Percentiles rank a stretch among this genome's conserved stretches.
These are phyloP conservation scores for Gopherus evgoodei DNA, from an alignment of 2,113 vertebrate species.

Conservation along the genomic window DNA sequence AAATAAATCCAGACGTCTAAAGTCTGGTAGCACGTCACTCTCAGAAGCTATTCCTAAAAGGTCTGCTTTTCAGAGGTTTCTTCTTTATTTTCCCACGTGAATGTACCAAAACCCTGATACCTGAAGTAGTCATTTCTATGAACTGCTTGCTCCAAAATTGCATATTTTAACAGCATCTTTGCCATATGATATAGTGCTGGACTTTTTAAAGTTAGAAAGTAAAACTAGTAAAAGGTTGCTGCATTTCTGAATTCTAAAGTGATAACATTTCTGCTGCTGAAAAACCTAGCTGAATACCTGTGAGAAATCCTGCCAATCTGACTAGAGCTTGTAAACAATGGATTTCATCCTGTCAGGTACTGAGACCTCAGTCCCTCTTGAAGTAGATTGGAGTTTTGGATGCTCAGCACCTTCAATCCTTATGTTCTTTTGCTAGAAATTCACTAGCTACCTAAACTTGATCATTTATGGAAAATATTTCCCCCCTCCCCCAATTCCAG, in stretches of 20 bases:
- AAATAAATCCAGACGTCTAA: background rate
- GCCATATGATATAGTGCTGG: background rate
- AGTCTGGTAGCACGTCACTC: background rate
- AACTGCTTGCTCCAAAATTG: background rate
- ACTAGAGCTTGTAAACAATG: background rate
- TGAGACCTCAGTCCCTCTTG: background rate
- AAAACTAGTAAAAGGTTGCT: too few relatives aligned
- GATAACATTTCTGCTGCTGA: background rate
- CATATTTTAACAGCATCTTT: background rate
- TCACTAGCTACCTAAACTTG: background rate
- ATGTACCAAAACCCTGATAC: background rate
- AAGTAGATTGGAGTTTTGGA: background rate
- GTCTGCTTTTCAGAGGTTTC: background rate
- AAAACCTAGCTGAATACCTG: background rate
- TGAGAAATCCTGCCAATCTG: background rate
- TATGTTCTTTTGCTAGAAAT: background rate
- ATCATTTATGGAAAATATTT: background rate
- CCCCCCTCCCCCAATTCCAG: background rate
- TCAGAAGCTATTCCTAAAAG: background rate
- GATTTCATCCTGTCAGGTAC: background rate
- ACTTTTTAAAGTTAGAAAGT: background rate
- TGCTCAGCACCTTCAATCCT: background rate
- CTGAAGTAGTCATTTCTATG: accelerated
- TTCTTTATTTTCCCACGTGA: background rate
- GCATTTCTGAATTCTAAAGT: background rate